Percentiles rank a stretch among this genome's conserved stretches.
These are phyloP conservation scores for Oasisia sp. DNA, from an alignment of 2,888 invertebrate species.

Conservation along the genomic window DNA sequence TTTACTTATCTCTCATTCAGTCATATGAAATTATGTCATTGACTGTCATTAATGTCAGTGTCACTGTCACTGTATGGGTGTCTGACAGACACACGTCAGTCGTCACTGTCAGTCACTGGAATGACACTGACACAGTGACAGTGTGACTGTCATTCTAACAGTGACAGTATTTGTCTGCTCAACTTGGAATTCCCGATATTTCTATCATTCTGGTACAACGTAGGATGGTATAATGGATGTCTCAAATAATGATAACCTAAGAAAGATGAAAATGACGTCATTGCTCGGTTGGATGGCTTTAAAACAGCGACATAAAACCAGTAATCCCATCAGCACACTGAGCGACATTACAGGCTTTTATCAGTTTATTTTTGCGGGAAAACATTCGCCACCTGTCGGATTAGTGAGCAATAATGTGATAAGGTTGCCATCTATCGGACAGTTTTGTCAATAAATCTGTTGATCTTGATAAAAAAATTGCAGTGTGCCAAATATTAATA, in stretches of 20 bases:
- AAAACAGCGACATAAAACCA: not conserved
- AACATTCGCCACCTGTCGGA: not conserved
- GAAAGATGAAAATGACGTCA: constrained; percentile 5
- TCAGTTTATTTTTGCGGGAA: not conserved
- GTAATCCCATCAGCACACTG: not conserved
- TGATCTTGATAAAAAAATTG: too few species aligned
- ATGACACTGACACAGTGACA: too few species aligned
- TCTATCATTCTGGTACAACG: not conserved
- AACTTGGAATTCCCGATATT: too few species aligned
- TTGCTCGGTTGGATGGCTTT: not conserved
- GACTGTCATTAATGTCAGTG: too few species aligned
- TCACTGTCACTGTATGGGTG: too few species aligned
- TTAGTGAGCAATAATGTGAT: not conserved
- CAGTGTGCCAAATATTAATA: too few species aligned
- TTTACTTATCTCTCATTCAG: too few species aligned
- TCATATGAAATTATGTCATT: too few species aligned
- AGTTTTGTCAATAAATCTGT: not conserved
- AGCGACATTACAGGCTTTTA: not conserved
- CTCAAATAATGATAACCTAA: not conserved
- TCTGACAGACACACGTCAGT: too few species aligned
- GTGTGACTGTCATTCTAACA: too few species aligned
- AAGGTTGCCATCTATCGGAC: not conserved
- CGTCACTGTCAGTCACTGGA: too few species aligned
- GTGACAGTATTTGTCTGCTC: too few species aligned
- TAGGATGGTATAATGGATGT: not conserved